Conservation (phyloP, 1,140 invertebrate genomes). For the Cardiocondyla obscurior region DNA sequence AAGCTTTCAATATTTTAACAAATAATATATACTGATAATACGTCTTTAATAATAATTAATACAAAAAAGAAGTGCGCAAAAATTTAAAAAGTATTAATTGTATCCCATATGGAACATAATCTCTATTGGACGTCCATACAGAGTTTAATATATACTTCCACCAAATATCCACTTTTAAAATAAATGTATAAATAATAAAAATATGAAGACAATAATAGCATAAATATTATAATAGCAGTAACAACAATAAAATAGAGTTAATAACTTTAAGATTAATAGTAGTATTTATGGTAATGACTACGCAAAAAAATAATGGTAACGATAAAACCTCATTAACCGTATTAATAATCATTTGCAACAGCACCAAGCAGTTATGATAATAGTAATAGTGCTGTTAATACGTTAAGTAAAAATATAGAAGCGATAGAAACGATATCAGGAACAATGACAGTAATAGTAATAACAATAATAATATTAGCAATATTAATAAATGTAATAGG, state of each 20-base stretch:
- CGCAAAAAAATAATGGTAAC: not conserved
- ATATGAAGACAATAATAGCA: not conserved
- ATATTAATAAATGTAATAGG: constrained; percentile 49
- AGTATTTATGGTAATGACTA: constrained; percentile 34
- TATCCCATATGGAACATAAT: too few relatives aligned
- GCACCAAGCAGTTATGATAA: constrained; percentile 7
- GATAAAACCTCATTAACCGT: not conserved
- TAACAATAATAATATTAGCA: constrained; percentile 15
- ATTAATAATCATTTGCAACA: not conserved
- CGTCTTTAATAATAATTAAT: not conserved
- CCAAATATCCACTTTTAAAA: too few relatives aligned
- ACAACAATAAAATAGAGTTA: constrained; percentile 19
- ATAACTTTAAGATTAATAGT: constrained; percentile 34
- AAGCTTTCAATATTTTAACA: constrained; percentile 4
- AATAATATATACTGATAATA: constrained; percentile 21
- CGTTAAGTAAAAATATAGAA: not conserved
- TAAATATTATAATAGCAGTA: not conserved
- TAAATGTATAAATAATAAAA: not conserved
- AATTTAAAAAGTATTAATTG: not conserved
- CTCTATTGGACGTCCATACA: too few relatives aligned
- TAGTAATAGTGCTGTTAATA: not conserved
- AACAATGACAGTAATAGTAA: constrained; percentile 44
- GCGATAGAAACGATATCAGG: constrained; percentile 41
- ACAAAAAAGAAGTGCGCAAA: not conserved
- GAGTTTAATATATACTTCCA: too few relatives aligned